Evolutionary conservation across 2,113 vertebrate genomes (phyloP), one percentile per base, ranked within the genome.

Genomic region (Sardina pilchardus): DNA sequence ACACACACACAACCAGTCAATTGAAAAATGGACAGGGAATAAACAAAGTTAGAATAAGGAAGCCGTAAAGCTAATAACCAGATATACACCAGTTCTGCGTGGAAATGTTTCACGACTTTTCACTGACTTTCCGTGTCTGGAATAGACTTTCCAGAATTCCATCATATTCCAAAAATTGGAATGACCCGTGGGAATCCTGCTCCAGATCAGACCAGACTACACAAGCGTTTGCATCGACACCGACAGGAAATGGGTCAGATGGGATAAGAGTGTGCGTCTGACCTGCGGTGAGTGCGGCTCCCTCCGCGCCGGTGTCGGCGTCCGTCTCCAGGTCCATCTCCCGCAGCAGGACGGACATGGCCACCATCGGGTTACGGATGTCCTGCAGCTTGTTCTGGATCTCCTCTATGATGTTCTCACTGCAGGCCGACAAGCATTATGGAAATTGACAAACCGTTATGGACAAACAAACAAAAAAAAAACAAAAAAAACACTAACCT

Each of bases 241-340:
- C 24, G n/a, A 63, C 56, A 63, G 56, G 24, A 63, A 63, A 63
- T 21, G 8, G n/a, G 39, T 3, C 39, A 42, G 39, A 42, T 71
- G 63, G 9, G 3, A 3, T 16, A 53, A 9, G 14, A 4, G 26
- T 30, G 9, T 9, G 6, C 71, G 83, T 89, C 81, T 86, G 85
- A 97, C 97, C 95, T 87, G 93, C 86, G 10, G 81, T 53, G 4
- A 94, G 67, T 0, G 88, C 92, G 2, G 88, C 91, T 85, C 90
- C 92, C 5, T 97, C 96, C 43, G 86, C 93, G 24, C 96, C 95
- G 24, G 94, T 86, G 53, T 98, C 97, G 0, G 93, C 6, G 0
- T 98, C 97, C 0, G 95, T 95, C 93, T 99, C 98, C 0, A 99
- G 97, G 93, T 99, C 97, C 96, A 99, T 95, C 86, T 99, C 97